Evolutionary conservation across 1,140 invertebrate species (phyloP).

Genomic region (Trachymyrmex septentrionalis): DNA sequence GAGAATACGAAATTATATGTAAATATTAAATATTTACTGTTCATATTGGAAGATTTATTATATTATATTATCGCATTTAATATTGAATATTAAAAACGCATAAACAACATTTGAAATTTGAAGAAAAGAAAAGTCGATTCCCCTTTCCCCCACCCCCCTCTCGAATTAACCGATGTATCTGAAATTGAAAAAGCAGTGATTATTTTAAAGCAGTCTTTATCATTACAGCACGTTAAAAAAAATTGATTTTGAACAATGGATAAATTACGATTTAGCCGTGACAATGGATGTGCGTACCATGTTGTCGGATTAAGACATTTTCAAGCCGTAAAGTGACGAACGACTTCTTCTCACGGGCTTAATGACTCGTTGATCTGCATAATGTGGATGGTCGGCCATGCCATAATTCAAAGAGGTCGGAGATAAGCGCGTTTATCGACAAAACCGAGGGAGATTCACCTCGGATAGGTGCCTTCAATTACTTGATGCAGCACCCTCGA

Average conservation of each 20-base stretch:
- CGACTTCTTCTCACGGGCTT: constrained; percentile 58
- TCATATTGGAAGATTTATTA: not conserved
- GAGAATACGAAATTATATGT: constrained; percentile 4
- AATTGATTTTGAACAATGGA: not conserved
- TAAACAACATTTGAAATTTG: not conserved
- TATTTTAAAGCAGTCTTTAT: not conserved
- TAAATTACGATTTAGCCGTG: not conserved
- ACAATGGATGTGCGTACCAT: not conserved
- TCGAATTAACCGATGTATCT: not conserved
- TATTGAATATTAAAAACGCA: not conserved
- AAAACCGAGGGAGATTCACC: constrained; percentile 54
- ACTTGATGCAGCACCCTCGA: constrained; percentile 33
- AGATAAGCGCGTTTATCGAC: constrained; percentile 69
- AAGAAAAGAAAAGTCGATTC: not conserved
- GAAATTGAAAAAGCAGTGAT: not conserved
- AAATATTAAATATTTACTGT: constrained; percentile 22
- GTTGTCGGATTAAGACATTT: constrained; percentile 56
- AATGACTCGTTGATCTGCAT: constrained; percentile 61
- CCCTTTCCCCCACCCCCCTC: no score
- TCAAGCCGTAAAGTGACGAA: constrained; percentile 51
- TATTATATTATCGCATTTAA: not conserved
- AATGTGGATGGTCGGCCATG: constrained; percentile 3
- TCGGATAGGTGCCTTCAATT: constrained; percentile 67
- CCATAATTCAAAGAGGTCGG: constrained; percentile 60
- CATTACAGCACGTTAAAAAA: not conserved